Base-by-base conservation (phyloP, 1,140 invertebrate genomes). In the Cherax destructor region DNA sequence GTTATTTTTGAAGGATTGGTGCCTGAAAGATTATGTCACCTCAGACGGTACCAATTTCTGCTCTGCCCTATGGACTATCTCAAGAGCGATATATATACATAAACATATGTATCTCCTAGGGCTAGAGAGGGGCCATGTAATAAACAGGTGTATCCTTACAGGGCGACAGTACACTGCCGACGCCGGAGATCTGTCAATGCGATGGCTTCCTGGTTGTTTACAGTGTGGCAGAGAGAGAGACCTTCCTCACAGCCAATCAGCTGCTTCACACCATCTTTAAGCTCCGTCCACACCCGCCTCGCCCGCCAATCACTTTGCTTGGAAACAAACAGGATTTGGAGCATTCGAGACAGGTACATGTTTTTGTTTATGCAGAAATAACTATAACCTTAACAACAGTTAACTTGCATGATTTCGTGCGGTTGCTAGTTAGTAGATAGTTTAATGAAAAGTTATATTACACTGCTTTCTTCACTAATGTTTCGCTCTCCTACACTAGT, bases 191-290 rank as follows among this genome's bases (percentile, higher is more conserved):
- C 47, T 83, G 90, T 47, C 90, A 91, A 50, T 91, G 90, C 24
- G 90, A 91, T 49, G 79, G 90, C 30, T 91, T 87, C 78, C 65
- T 91, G 84, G 84, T 91, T 61, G 90, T 91, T 24, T 91, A 91
- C 79, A 91, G 90, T 49, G 85, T 91, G n/a, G 76, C 90, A 3
- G 84, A 91, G n/a, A 21, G 84, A 76, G 61, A 59, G 69, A 83
- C 84, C 49, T 91, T 91, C 59, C 78, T 81, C 30, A 81, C 85
- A 41, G 90, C 90, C 78, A 86, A 86, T 80, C 90, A 76, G 10
- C 83, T 91, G 59, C 84, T 91, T 21, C 84, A 83, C 50, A 77
- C 83, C 78, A 91, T 91, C 78, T 81, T 87, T 78, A 91, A 69
- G 77, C 85, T 91, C 24, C 83, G 90, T 10, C 90, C 84, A 18